Evolutionary conservation across 1,140 invertebrate species (phyloP).

Genomic region (Nasonia longicornis): DNA sequence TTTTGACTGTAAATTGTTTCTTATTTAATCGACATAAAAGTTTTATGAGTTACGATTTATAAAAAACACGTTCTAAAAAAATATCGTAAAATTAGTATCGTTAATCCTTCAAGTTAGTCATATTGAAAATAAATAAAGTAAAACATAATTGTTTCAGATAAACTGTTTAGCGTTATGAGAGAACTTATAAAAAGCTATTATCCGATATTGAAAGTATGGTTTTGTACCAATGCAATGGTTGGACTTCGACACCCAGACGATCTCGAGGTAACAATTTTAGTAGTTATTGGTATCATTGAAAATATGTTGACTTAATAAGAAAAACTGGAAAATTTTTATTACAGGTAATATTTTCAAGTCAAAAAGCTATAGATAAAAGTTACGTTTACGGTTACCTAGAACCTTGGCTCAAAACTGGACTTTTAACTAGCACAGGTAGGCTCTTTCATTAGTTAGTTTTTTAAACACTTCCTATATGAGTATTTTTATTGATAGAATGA

Average conservation of each 20-base stretch:
- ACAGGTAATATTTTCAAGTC: constrained; percentile 56
- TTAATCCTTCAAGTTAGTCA: no score
- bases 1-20: no score
- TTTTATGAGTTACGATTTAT: no score
- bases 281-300: constrained; percentile 22
- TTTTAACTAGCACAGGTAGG: constrained; percentile 70
- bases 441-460: neutral
- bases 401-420: constrained; percentile 77
- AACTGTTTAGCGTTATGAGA: neutral
- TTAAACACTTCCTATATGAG: no score
- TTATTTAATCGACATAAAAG: no score
- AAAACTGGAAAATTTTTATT: neutral
- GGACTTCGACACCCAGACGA: constrained; percentile 53
- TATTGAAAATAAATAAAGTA: no score
- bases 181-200: no score
- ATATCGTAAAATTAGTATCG: no score
- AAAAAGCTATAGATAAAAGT: constrained; percentile 74
- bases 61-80: no score
- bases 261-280: constrained; percentile 46
- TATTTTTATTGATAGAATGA: neutral
- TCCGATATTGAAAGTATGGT: constrained; percentile 50
- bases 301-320: neutral
- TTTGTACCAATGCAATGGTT: neutral
- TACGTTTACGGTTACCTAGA: constrained; percentile 72
- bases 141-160: no score